These are phyloP conservation scores for Pristionchus maxplancki DNA, from an alignment of 2,888 invertebrate species.

Conservation along the genomic window DNA sequence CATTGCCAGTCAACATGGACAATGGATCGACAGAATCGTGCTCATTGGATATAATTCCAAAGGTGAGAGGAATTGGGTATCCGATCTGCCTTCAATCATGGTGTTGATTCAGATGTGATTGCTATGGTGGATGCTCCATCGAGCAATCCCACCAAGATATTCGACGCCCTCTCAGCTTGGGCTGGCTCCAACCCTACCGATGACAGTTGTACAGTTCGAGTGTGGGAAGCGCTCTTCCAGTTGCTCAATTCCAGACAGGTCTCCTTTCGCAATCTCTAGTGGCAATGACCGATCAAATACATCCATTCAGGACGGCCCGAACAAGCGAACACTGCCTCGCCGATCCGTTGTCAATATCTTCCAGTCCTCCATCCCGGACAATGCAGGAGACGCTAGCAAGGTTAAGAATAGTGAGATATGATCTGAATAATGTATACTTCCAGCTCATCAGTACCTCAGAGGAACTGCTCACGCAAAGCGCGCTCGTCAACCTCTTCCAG, in stretches of 20 bases:
- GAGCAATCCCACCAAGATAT: background rate
- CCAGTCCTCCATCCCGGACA: background rate
- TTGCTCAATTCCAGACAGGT: background rate
- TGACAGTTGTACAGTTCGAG: constrained; percentile 19
- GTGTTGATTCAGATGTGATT: constrained; percentile 4
- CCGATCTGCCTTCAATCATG: too few relatives aligned
- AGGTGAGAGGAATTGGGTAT: too few relatives aligned
- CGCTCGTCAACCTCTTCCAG: constrained; percentile 34
- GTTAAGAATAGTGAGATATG: background rate
- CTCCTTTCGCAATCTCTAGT: too few relatives aligned
- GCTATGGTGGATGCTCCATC: constrained; percentile 12
- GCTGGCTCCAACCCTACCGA: constrained; percentile 18
- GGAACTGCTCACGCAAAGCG: background rate
- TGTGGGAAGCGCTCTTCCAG: constrained; percentile 13
- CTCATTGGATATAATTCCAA: constrained; percentile 31
- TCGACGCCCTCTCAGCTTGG: background rate
- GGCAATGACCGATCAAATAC: too few relatives aligned
- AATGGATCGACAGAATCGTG: constrained; percentile 35
- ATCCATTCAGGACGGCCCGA: background rate
- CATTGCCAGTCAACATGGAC: background rate
- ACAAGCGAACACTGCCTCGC: background rate
- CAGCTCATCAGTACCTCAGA: background rate
- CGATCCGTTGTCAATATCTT: constrained; percentile 44
- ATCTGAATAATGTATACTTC: too few relatives aligned
- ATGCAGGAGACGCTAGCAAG: background rate